phyloP scores from a whole-genome alignment of 2,888 invertebrate genomes.

The Tryphoninae sp. region DNA sequence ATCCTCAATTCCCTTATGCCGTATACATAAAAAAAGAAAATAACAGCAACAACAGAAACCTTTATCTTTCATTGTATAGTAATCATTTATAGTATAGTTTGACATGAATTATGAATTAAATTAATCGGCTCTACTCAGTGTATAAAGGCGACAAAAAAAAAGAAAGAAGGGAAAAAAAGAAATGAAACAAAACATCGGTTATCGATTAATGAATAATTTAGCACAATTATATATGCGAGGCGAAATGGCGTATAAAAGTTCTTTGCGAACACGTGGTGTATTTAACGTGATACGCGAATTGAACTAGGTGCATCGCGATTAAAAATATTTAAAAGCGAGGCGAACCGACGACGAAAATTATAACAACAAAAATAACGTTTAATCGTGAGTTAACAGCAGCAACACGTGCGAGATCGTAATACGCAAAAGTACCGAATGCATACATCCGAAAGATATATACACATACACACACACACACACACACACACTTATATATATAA shows the following conservation, averaged over 20 bases:
- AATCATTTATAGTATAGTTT: slow-evolving; percentile 80
- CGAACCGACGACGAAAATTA: not conserved
- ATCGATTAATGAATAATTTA: slow-evolving; percentile 74
- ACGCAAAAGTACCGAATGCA: slow-evolving; percentile 48
- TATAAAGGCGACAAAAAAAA: slow-evolving; percentile 74
- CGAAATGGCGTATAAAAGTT: slow-evolving; percentile 31
- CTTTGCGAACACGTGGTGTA: slow-evolving; percentile 41
- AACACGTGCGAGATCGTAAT: slow-evolving; percentile 38
- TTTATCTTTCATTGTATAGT: slow-evolving; percentile 80
- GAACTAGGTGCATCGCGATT: slow-evolving; percentile 52
- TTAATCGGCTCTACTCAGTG: slow-evolving; percentile 79
- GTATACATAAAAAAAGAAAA: slow-evolving; percentile 16
- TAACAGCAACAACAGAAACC: slow-evolving; percentile 64
- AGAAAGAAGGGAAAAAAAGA: slow-evolving; percentile 65
- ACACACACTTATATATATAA: not conserved
- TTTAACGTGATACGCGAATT: slow-evolving; percentile 34
- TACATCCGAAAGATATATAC: slow-evolving; percentile 30
- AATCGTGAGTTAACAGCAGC: slow-evolving; percentile 17
- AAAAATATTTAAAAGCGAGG: slow-evolving; percentile 19
- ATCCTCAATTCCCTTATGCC: slow-evolving; percentile 62
- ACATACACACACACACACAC: slow-evolving; percentile 19
- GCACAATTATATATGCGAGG: slow-evolving; percentile 77
- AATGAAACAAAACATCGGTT: slow-evolving; percentile 56
- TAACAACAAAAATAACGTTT: not conserved
- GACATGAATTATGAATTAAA: slow-evolving; percentile 78